These are phyloP conservation scores for Oreotrochilus melanogaster DNA, from an alignment of 2,113 vertebrate genomes.

Conservation along the genomic window DNA sequence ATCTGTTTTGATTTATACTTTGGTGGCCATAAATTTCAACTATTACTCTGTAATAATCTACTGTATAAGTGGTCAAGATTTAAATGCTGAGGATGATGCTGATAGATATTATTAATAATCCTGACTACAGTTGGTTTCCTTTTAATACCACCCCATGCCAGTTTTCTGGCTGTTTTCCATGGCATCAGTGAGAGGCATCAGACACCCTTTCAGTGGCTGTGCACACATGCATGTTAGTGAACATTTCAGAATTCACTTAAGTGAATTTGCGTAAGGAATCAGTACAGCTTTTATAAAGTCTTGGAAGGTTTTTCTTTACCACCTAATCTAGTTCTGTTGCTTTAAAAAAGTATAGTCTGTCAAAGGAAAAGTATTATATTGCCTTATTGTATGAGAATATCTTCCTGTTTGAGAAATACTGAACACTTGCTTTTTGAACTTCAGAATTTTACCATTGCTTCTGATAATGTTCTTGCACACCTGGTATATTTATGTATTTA, in stretches of 20 bases:
- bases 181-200: not conserved
- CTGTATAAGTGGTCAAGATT: not conserved
- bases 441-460: not conserved
- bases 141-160: not conserved
- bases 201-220: not conserved
- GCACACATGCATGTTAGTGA: accelerated
- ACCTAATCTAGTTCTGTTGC: not conserved
- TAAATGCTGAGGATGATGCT: not conserved
- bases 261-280: not conserved
- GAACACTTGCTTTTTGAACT: not conserved
- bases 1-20: not conserved
- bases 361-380: not conserved
- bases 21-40: not conserved
- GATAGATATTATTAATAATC: not conserved
- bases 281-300: not conserved
- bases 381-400: not conserved
- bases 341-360: not conserved
- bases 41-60: not conserved
- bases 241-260: not conserved
- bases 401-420: not conserved
- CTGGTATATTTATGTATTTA: not conserved
- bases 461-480: not conserved
- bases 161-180: not conserved
- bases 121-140: not conserved
- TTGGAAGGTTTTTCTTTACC: not conserved